These are phyloP conservation scores for Anorthoa munda DNA, from an alignment of 2,888 invertebrate species.

Conservation along the genomic window DNA sequence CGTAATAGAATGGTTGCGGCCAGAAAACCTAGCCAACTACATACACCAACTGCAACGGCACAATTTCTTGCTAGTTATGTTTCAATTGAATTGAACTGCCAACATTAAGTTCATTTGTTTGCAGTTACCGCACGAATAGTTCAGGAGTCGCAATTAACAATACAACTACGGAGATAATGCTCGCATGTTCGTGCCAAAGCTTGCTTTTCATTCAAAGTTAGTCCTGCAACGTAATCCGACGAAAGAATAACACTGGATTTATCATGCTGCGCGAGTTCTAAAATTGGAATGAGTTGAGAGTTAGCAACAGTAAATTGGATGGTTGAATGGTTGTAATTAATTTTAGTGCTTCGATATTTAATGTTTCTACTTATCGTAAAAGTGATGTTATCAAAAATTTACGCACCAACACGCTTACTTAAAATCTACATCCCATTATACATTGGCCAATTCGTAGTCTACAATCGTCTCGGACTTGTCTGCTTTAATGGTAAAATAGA, in stretches of 20 bases:
- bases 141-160: constrained; percentile 18
- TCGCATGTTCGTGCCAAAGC: constrained; percentile 60
- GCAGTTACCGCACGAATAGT: constrained; percentile 16
- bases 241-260: constrained; percentile 46
- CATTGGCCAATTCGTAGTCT: background rate
- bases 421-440: too few species aligned
- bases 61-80: constrained; percentile 42
- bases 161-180: constrained; percentile 47
- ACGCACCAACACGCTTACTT: too few species aligned
- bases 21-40: constrained; percentile 23
- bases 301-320: constrained; percentile 39
- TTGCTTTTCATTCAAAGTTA: constrained; percentile 48
- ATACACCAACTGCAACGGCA: constrained; percentile 18
- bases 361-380: background rate
- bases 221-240: constrained; percentile 41
- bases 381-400: constrained; percentile 3
- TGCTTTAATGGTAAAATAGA: too few species aligned
- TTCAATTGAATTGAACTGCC: constrained; percentile 51
- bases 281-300: constrained; percentile 34
- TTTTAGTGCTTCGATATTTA: background rate
- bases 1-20: constrained; percentile 22
- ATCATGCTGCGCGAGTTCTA: constrained; percentile 34
- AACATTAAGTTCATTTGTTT: constrained; percentile 57
- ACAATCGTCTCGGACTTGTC: too few species aligned
- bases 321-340: constrained; percentile 21